Evolutionary conservation across 2,113 vertebrate species (phyloP).

Genomic region (Caracal caracal): DNA sequence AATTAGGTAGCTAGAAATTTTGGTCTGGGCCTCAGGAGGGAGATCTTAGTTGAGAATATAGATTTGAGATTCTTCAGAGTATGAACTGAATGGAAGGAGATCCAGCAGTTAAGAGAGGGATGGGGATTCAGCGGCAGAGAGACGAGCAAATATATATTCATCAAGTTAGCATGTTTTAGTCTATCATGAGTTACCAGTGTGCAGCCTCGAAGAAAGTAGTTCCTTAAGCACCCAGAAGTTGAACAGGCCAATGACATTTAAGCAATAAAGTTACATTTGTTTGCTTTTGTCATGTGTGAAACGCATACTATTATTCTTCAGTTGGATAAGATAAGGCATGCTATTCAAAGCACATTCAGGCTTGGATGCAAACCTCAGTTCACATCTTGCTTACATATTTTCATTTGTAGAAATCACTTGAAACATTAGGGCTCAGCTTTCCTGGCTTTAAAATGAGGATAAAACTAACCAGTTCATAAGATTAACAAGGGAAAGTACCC

Average conservation of each 20-base stretch:
- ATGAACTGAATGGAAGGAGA: background rate
- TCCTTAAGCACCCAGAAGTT: background rate
- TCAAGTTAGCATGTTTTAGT: background rate
- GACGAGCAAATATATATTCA: background rate
- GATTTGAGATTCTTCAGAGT: background rate
- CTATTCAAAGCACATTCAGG: background rate
- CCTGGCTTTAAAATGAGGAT: background rate
- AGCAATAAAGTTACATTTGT: background rate
- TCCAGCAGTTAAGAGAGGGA: background rate
- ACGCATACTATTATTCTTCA: background rate
- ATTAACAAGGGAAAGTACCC: background rate
- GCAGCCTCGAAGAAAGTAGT: background rate
- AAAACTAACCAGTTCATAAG: background rate
- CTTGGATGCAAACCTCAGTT: background rate
- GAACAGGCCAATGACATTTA: background rate
- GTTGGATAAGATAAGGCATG: accelerated
- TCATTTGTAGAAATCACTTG: background rate
- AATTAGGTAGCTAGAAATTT: background rate
- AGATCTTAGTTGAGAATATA: background rate
- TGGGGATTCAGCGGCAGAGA: background rate
- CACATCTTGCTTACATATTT: background rate
- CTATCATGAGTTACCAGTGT: background rate
- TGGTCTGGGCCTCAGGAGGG: background rate
- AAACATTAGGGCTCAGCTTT: background rate
- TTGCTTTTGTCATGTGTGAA: background rate